Base-by-base conservation (phyloP, 1,140 invertebrate species). In the Camponotus floridanus region DNA sequence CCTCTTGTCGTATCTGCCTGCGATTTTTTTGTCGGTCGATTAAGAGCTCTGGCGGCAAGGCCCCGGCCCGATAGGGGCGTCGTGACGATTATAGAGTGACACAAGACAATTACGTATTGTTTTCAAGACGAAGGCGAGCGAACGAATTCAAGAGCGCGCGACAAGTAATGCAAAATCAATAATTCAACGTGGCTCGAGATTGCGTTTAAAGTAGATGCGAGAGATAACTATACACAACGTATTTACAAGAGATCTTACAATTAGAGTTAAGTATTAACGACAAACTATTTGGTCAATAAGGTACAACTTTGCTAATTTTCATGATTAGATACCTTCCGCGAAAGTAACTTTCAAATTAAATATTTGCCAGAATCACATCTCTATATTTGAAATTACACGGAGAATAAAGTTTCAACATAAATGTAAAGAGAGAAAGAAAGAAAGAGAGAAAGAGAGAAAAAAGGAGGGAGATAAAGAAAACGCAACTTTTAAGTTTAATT, bases 11-110 rank as follows among this genome's bases (percentile, higher is more conserved):
- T 68, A 57, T 73, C 76, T 55, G 36, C 70, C 11, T 31, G 45
- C 33, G 15, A 67, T 51, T 85, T 88, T 76, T 86, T 76, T 65
- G 61, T 67, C 39, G 45, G 55, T 26, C 70, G 76, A 89, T 88
- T 88, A 89, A 89, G 70, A 86, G 67, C 64, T 59, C 76, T 36
- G 67, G 33, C 51, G n/a, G 48, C 64, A 39, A 42, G 36, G 78
- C 33, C 13, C 67, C 45, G 36, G 18, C 51, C 26, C 26, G 79
- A 73, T 71, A 57, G 48, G 78, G 67, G 67, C 51, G 26, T 73
- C 67, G 13, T 81, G 11, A 73, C 0, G 67, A 73, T 45, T 59
- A 51, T 18, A 59, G 15, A 81, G 21, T 81, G 67, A 81, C 79
- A 61, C 59, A 57, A 81, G 78, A 71, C 78, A 81, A 26, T 81